Conservation (phyloP, 1,140 invertebrate species). For the Aphelenchoides avenae region DNA sequence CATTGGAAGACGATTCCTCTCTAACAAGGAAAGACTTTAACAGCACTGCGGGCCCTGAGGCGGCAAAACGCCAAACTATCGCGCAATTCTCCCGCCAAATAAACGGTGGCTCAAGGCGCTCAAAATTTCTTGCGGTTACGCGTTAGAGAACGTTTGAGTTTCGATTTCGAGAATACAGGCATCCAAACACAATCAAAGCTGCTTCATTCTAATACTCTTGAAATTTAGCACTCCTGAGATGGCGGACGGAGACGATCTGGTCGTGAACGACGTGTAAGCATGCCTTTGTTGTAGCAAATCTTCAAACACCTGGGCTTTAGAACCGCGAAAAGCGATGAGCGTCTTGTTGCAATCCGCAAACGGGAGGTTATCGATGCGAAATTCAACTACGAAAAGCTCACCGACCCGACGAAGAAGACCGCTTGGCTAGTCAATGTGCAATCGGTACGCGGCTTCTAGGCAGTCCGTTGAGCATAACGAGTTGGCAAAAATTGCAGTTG, state of each 20-base stretch:
- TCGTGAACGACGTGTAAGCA: background rate
- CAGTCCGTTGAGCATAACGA: background rate
- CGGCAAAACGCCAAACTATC: too few species aligned
- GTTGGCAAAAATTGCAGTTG: constrained; percentile 17
- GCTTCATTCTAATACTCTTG: background rate
- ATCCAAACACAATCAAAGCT: too few species aligned
- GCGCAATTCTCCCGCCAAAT: too few species aligned
- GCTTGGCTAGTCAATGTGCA: constrained; percentile 97
- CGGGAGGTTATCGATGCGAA: constrained; percentile 83
- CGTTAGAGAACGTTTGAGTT: too few species aligned
- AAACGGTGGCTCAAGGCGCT: too few species aligned
- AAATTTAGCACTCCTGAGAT: background rate
- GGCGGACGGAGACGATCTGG: constrained; percentile 1
- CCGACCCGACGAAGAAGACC: constrained; percentile 74
- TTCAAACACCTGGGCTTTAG: constrained; percentile 5
- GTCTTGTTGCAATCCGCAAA: constrained; percentile 70
- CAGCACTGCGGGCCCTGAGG: too few species aligned
- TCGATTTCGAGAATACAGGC: too few species aligned
- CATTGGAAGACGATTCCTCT: too few species aligned
- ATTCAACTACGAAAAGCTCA: constrained; percentile 84
- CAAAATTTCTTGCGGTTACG: too few species aligned
- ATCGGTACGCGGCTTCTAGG: constrained; percentile 66
- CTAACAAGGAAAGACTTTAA: too few species aligned
- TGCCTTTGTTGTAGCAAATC: background rate
- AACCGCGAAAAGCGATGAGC: constrained; percentile 54